Conservation (phyloP, 2,113 vertebrate genomes). For the Oncorhynchus masou region DNA sequence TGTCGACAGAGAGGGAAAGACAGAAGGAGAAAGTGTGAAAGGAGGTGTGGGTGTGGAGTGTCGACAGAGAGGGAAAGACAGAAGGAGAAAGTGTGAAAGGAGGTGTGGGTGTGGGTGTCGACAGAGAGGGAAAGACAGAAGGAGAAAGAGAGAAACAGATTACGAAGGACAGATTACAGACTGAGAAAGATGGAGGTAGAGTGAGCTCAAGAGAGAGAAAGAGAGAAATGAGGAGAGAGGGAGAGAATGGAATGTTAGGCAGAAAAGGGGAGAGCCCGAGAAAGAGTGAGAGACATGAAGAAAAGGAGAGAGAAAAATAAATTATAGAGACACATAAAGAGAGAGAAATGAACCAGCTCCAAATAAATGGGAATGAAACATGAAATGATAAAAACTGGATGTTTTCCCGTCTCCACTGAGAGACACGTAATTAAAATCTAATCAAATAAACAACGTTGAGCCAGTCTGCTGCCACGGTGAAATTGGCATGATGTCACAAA, state of each 20-base stretch:
- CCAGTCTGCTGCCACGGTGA: conserved; percentile 22
- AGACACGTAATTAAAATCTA: conserved; percentile 72
- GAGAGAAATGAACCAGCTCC: too few species aligned
- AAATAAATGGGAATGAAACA: conserved; percentile 41
- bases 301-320: neutral
- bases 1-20: too few species aligned
- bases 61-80: too few species aligned
- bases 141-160: too few species aligned
- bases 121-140: too few species aligned
- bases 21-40: too few species aligned
- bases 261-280: neutral
- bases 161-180: too few species aligned
- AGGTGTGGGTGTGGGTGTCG: too few species aligned
- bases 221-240: neutral
- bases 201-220: too few species aligned
- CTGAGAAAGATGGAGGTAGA: too few species aligned
- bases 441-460: conserved; percentile 65
- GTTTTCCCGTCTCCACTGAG: conserved; percentile 42
- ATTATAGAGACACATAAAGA: neutral
- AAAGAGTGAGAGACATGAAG: conserved; percentile 6
- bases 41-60: too few species aligned
- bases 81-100: too few species aligned
- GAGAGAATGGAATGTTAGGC: neutral
- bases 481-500: conserved; percentile 20
- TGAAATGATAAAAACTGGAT: conserved; percentile 56